Base-by-base conservation (phyloP, 1,140 invertebrate species). In the Theocolax elegans region DNA sequence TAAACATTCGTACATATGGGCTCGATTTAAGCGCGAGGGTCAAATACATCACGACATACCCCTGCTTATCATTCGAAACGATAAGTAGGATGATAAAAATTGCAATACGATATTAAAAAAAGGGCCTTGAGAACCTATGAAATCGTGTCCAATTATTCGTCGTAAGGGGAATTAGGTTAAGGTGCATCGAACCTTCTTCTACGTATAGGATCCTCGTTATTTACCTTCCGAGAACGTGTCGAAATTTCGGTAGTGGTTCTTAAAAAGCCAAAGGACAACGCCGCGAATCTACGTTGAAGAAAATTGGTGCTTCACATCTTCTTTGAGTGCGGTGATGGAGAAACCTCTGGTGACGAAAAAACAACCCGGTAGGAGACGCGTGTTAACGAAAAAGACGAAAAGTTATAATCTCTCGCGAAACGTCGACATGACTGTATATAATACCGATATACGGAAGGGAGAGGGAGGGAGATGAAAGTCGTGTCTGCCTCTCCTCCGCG, bases 1-100 rank as follows among this genome's bases (percentile, higher is more conserved):
- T 68, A 60, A 68, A 68, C 56, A 68, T 51, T 62, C 29, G 46
- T 62, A 44, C 15, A 46, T 35, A 62, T 62, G 44, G 44, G 27
- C 10, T 29, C n/a, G 23, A 29, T 2, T 35, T 35, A 35, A 4
- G 31, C 31, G 31, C 31, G n/a, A n/a, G n/a, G n/a, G n/a, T n/a
- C n/a, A n/a, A n/a, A n/a, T n/a, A n/a, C n/a, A n/a, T n/a, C n/a
- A n/a, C n/a, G n/a, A n/a, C n/a, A n/a, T n/a, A n/a, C n/a, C n/a
- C n/a, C n/a, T n/a, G n/a, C n/a, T n/a, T n/a, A n/a, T n/a, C n/a
- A n/a, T n/a, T n/a, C 25, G 29, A 3, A 46, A 29, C 17, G 9
- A 23, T 12, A 40, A 38, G 49, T 17, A 29, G 60, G 60, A 51
- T 49, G 60, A 63, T 29, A 48, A 62, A 62, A 48, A 46, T 62